These are phyloP conservation scores for Drosophila neotestacea DNA, from an alignment of 2,888 invertebrate genomes.

Conservation along the genomic window DNA sequence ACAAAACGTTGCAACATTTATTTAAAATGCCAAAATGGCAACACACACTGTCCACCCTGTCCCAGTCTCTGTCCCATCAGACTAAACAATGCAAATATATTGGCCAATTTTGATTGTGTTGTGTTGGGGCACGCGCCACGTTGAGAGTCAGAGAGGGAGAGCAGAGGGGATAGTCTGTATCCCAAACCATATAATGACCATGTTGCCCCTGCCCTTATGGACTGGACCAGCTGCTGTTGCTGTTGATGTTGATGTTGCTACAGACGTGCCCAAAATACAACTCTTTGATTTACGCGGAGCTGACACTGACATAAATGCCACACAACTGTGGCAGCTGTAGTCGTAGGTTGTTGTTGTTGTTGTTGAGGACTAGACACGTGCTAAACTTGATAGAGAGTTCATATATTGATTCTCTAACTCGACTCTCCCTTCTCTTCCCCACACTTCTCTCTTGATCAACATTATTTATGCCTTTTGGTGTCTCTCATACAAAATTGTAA, in stretches of 20 bases:
- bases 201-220: constrained; percentile 8
- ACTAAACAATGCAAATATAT: constrained; percentile 62
- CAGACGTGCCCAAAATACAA: constrained; percentile 47
- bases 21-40: constrained; percentile 38
- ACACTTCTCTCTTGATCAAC: neutral
- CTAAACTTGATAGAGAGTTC: constrained; percentile 17
- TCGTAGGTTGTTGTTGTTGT: neutral
- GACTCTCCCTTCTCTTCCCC: neutral
- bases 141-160: neutral
- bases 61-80: constrained; percentile 29
- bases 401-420: constrained; percentile 28
- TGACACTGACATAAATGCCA: constrained; percentile 57
- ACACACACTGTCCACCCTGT: neutral
- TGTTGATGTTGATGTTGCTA: neutral
- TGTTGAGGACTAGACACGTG: constrained; percentile 20
- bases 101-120: constrained; percentile 41
- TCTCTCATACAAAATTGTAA: constrained; percentile 3
- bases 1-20: constrained; percentile 49
- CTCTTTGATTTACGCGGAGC: constrained; percentile 25
- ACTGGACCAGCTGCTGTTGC: constrained; percentile 33
- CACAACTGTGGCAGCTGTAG: constrained; percentile 34
- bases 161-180: constrained; percentile 1
- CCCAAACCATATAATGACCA: constrained; percentile 18
- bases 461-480: constrained; percentile 4
- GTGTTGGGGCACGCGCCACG: constrained; percentile 65